Evolutionary conservation across 1,140 invertebrate genomes (phyloP).

Genomic region (Aculops lycopersici): DNA sequence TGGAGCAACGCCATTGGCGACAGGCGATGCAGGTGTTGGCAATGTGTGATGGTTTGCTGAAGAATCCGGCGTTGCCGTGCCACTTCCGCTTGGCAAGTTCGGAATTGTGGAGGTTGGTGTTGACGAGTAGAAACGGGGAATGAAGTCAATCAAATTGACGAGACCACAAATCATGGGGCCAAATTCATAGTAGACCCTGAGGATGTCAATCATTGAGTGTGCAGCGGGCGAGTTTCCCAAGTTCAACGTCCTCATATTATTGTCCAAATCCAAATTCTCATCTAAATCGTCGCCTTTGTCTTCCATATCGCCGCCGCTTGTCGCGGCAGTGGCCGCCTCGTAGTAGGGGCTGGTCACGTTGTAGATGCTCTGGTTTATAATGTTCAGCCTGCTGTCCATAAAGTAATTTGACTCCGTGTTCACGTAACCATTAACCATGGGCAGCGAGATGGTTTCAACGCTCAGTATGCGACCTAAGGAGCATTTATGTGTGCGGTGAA

Average conservation of each 20-base stretch:
- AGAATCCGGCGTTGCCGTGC: too few species aligned
- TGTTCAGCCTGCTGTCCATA: not conserved
- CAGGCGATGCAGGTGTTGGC: not conserved
- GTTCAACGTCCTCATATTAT: too few species aligned
- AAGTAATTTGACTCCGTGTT: not conserved
- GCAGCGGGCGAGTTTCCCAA: too few species aligned
- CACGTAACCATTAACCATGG: not conserved
- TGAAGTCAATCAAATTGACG: not conserved
- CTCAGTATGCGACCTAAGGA: not conserved
- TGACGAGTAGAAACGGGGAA: not conserved
- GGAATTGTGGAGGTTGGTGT: too few species aligned
- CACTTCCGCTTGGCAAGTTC: too few species aligned
- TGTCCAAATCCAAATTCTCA: constrained; percentile 4
- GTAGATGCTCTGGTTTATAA: too few species aligned
- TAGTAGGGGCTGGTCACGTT: too few species aligned
- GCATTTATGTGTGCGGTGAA: too few species aligned
- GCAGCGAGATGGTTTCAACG: not conserved
- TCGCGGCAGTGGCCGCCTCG: not conserved
- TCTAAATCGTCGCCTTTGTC: not conserved
- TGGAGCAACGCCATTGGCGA: too few species aligned
- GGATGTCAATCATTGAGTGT: not conserved
- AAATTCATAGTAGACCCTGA: not conserved
- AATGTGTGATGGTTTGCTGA: not conserved
- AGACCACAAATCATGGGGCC: not conserved
- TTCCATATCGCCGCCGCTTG: not conserved